Evolutionary conservation across 2,113 vertebrate species (phyloP).

Genomic region (Paraplagusia blochii): DNA sequence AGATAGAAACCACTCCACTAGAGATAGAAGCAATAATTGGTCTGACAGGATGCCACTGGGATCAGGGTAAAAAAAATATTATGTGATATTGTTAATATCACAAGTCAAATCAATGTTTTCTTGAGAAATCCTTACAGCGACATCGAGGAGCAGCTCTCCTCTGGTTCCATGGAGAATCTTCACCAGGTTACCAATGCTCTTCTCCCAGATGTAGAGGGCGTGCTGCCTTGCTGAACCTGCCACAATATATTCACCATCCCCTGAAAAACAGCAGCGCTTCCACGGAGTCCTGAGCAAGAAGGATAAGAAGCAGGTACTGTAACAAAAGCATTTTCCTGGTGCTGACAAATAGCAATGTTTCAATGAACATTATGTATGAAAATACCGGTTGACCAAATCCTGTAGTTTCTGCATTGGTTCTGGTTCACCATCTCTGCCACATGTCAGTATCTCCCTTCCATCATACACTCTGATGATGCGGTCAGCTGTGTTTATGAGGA

Average conservation of each 20-base stretch:
- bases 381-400: slow-evolving; percentile 93
- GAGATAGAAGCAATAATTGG: slow-evolving; percentile 98
- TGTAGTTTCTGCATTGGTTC: slow-evolving; percentile 98
- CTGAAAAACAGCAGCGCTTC: slow-evolving; percentile 99
- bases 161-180: slow-evolving; percentile 96
- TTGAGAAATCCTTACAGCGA: slow-evolving; percentile 81
- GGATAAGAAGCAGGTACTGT: background rate
- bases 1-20: slow-evolving; percentile 96
- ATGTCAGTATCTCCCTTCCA: slow-evolving; percentile 95
- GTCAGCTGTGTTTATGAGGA: slow-evolving; percentile 97
- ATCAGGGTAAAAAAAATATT: slow-evolving; percentile 22
- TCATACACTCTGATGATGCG: slow-evolving; percentile 96
- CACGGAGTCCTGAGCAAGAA: slow-evolving; percentile 85
- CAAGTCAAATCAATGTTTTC: background rate
- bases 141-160: slow-evolving; percentile 92
- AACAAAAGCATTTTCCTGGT: background rate
- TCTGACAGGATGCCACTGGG: slow-evolving; percentile 94
- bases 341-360: too few species aligned
- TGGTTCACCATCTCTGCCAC: slow-evolving; percentile 92
- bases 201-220: slow-evolving; percentile 98
- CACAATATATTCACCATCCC: slow-evolving; percentile 96
- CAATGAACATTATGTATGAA: background rate
- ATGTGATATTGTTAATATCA: too few species aligned
- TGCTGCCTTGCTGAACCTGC: slow-evolving; percentile 95
- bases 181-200: slow-evolving; percentile 97